These are phyloP conservation scores for Stichopus horrens DNA, from an alignment of 53 echinoderm and acorn worm species.

Conservation along the genomic window DNA sequence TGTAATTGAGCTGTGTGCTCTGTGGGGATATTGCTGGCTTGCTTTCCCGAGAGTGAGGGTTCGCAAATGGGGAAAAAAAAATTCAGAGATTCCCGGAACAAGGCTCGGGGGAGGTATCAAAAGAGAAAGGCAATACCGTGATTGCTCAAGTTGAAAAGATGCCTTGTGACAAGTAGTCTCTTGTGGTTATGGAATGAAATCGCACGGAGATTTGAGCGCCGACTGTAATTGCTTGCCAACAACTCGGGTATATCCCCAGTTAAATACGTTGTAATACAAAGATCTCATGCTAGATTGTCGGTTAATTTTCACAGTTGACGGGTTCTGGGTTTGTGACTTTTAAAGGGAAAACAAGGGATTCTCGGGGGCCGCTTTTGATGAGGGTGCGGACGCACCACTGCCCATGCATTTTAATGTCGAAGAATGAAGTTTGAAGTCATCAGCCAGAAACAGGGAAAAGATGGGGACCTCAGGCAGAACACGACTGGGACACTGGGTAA, in stretches of 20 bases:
- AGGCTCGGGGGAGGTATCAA: conserved; percentile 40
- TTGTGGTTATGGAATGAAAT: conserved; percentile 25
- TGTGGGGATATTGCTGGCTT: conserved; percentile 9
- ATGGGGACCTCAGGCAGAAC: conserved; percentile 45
- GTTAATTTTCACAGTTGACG: conserved; percentile 42
- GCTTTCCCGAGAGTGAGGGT: conserved; percentile 1
- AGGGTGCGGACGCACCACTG: conserved; percentile 30
- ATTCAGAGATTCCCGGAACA: conserved; percentile 30
- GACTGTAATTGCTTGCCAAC: conserved; percentile 30
- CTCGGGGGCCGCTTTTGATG: conserved; percentile 41
- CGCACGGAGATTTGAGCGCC: conserved; percentile 47
- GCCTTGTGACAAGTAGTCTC: conserved; percentile 39
- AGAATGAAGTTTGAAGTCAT: conserved; percentile 35
- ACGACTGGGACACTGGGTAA: conserved; percentile 44
- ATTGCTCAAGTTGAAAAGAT: conserved; percentile 49
- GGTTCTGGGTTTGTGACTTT: conserved; percentile 30
- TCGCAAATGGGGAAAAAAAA: conserved; percentile 6
- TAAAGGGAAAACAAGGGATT: conserved; percentile 39
- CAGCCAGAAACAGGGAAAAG: conserved; percentile 37
- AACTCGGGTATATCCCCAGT: conserved; percentile 15
- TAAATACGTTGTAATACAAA: conserved; percentile 28
- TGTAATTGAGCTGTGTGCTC: conserved; percentile 40
- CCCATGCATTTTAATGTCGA: conserved; percentile 42
- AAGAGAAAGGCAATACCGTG: conserved; percentile 36
- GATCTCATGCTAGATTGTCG: conserved; percentile 25